Evolutionary conservation across 2,797 vertebrate species (phyloP).

Genomic region (Acanthurus lineatus): DNA sequence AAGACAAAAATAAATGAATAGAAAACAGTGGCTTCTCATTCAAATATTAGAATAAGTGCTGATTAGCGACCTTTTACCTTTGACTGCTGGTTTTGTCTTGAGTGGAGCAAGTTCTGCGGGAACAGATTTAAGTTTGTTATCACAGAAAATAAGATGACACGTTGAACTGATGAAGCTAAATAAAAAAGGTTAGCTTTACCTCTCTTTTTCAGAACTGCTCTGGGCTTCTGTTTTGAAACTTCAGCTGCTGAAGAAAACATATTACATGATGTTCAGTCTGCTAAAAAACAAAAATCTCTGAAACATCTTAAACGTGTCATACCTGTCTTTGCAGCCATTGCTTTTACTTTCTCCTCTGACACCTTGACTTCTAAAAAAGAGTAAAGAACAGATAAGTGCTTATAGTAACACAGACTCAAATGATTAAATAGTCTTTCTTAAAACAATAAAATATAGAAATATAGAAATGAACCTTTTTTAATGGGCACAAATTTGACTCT

Average conservation of each 20-base stretch:
- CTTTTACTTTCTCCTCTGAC: conserved; percentile 48
- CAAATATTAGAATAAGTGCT: neutral
- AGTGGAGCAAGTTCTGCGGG: conserved; percentile 38
- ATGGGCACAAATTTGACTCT: conserved; percentile 66
- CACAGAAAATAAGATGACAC: neutral
- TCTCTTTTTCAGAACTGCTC: conserved; percentile 41
- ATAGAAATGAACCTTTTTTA: conserved; percentile 62
- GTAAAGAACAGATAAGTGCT: neutral
- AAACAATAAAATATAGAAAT: neutral
- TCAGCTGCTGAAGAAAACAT: conserved; percentile 32
- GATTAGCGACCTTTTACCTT: conserved; percentile 45
- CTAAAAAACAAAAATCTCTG: neutral
- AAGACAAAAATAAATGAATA: neutral
- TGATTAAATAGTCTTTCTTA: neutral
- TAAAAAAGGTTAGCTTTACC: conserved; percentile 6
- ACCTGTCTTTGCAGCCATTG: conserved; percentile 52
- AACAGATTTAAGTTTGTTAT: conserved; percentile 9
- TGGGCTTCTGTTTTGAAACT: conserved; percentile 53
- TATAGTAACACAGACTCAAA: neutral
- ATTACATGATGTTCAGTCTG: neutral
- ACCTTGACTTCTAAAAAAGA: conserved; percentile 38
- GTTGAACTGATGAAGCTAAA: neutral
- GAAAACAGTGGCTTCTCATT: neutral
- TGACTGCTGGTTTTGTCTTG: conserved; percentile 53
- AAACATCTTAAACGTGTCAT: neutral